Base-by-base conservation (phyloP, 2,888 invertebrate species). In the Aethes cnicana region DNA sequence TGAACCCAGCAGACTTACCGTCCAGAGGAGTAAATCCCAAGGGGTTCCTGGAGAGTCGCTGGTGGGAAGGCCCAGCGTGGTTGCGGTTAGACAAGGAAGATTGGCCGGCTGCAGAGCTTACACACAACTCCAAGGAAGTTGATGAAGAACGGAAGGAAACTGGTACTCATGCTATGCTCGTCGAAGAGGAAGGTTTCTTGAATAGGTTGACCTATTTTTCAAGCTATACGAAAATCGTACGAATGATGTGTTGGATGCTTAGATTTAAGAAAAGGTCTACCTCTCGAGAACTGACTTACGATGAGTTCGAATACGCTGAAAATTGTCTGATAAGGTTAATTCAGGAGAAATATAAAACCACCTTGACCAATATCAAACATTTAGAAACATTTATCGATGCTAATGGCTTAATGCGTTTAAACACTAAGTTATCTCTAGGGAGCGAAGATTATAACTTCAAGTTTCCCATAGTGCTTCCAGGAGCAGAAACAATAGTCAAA, bases 211-310 rank as follows among this genome's bases (percentile, higher is more conserved):
- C 16, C 3, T 33, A 33, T 6, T 33, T 33, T 17, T 33, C 33
- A 33, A 17, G 8, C 3, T 33, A 16, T 9, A 17, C 16, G 14
- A 33, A 33, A 33, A 33, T 33, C 2, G 18, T 33, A 8, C 14
- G 33, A 33, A 33, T 33, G 33, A 1, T 33, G 16, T 33, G 33
- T 6, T 33, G 33, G 33, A 33, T 33, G 17, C n/a, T 33, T 2
- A 2, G 33, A 16, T 2, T 33, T 16, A 33, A 18, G n/a, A 33
- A 17, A 2, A 33, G 16, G 16, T n/a, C 33, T 2, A 4, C 8
- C 2, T 3, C 18, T 3, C 8, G 2, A 33, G 16, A 33, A 18
- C 33, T 33, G n/a, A 18, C 17, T 7, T 33, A 33, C 8, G 17
- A 33, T 2, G 33, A 33, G 16, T 17, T 33, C 4, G 33, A 18